Percentiles rank a stretch among this genome's conserved stretches.
Conservation (phyloP, 2,888 invertebrate species). For the Dasysyrphus albostriatus region DNA sequence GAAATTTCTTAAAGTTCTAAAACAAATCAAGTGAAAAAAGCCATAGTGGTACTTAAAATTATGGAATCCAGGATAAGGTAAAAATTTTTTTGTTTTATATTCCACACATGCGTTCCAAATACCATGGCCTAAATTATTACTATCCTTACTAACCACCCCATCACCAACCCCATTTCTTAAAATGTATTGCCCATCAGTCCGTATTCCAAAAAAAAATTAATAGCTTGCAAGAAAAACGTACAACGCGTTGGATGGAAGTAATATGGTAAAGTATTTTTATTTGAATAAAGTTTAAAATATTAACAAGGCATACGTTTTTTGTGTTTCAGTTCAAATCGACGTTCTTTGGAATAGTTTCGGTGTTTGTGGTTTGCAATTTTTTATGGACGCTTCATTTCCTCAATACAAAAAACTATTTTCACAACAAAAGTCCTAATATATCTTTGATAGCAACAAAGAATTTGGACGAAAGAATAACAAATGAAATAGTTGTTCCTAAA, state of each 20-base stretch:
- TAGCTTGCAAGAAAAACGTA: slow-evolving; percentile 8
- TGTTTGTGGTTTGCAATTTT: slow-evolving; percentile 69
- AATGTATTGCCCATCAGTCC: slow-evolving; percentile 24
- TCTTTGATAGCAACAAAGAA: slow-evolving; percentile 23
- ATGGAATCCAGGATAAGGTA: background rate
- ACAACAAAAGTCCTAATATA: slow-evolving; percentile 44
- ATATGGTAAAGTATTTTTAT: slow-evolving; percentile 56
- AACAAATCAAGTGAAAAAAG: background rate
- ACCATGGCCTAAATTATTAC: background rate
- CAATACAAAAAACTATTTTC: slow-evolving; percentile 46
- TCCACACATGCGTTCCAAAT: slow-evolving; percentile 59
- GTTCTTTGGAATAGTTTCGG: slow-evolving; percentile 67
- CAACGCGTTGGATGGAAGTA: slow-evolving; percentile 50
- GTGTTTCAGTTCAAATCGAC: slow-evolving; percentile 63
- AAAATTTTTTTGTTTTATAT: background rate
- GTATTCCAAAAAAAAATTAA: slow-evolving; percentile 17
- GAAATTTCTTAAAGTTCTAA: background rate
- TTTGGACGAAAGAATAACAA: slow-evolving; percentile 32
- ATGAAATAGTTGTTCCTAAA: slow-evolving; percentile 35
- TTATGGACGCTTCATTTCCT: slow-evolving; percentile 68
- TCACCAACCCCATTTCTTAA: slow-evolving; percentile 10
- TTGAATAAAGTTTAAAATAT: slow-evolving; percentile 1
- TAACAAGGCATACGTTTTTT: background rate
- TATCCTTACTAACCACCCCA: background rate
- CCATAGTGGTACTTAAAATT: too few species aligned